Conservation (phyloP, 2,888 invertebrate species). For the Zonitis immaculata region DNA sequence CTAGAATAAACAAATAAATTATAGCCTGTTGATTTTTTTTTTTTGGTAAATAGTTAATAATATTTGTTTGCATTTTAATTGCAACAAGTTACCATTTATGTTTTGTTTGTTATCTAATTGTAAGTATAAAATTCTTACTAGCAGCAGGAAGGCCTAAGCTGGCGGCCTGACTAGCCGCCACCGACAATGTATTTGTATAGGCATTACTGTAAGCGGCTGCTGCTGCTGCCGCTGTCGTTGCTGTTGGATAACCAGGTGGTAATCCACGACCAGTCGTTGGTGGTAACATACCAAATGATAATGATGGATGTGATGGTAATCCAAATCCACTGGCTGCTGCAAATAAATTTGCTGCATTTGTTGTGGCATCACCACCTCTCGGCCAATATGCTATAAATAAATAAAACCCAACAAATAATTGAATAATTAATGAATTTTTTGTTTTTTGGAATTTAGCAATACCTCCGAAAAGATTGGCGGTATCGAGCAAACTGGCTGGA, state of each 20-base stretch:
- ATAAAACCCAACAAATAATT: slow-evolving; percentile 2
- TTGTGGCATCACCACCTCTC: slow-evolving; percentile 56
- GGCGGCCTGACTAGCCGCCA: slow-evolving; percentile 81
- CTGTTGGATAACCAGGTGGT: slow-evolving; percentile 44
- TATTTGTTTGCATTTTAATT: background rate
- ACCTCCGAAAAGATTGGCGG: slow-evolving; percentile 56
- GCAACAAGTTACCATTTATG: background rate
- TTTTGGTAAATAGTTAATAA: background rate
- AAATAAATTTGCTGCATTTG: slow-evolving; percentile 50
- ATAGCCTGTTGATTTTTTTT: slow-evolving; percentile 14
- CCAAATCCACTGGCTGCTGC: slow-evolving; percentile 49
- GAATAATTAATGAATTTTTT: background rate
- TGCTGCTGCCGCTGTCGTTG: slow-evolving; percentile 37
- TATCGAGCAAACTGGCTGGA: slow-evolving; percentile 71
- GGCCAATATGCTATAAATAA: slow-evolving; percentile 72
- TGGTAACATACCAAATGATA: slow-evolving; percentile 46
- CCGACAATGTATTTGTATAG: slow-evolving; percentile 70
- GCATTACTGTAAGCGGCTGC: slow-evolving; percentile 46
- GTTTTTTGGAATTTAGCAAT: slow-evolving; percentile 6
- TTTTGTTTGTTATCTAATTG: no score
- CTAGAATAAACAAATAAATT: slow-evolving; percentile 1
- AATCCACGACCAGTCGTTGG: slow-evolving; percentile 31
- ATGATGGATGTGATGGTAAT: slow-evolving; percentile 44
- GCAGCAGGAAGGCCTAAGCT: slow-evolving; percentile 73
- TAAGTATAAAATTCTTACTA: no score